These are phyloP conservation scores for Ichneumon xanthorius DNA, from an alignment of 2,888 invertebrate species.

Conservation along the genomic window DNA sequence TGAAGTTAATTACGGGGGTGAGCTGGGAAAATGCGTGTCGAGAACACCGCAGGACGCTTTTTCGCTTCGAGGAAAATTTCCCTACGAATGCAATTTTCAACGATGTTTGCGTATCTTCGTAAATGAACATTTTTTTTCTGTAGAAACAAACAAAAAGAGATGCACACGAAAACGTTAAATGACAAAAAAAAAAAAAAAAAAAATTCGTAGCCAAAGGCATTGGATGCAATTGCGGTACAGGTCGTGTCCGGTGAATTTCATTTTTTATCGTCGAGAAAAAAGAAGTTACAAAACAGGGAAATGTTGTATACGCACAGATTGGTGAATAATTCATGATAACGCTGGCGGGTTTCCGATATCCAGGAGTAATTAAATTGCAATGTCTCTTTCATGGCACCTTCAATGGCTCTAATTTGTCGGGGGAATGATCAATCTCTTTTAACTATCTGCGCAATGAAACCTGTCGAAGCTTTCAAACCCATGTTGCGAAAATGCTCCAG, in stretches of 20 bases:
- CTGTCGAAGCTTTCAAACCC: background rate
- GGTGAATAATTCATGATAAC: background rate
- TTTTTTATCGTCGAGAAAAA: background rate
- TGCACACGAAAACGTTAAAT: background rate
- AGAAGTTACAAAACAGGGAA: background rate
- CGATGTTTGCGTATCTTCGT: background rate
- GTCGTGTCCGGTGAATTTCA: background rate
- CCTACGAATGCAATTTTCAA: background rate
- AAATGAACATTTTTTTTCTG: background rate
- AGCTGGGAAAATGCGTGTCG: background rate
- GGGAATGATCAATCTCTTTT: slow-evolving; percentile 2
- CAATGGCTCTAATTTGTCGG: background rate
- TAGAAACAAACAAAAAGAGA: background rate
- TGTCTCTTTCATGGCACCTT: background rate
- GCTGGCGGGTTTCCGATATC: background rate
- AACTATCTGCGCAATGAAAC: background rate
- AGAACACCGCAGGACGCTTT: slow-evolving; percentile 23
- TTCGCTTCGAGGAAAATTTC: slow-evolving; percentile 1
- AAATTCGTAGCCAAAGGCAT: background rate
- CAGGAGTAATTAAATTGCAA: slow-evolving; percentile 3
- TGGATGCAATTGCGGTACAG: background rate
- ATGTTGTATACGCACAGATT: background rate
- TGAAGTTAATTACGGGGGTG: slow-evolving; percentile 38
- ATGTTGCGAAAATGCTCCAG: background rate
- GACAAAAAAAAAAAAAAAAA: no score